Evolutionary conservation across 2,113 vertebrate genomes (phyloP), one percentile per base, ranked within the genome.

Genomic region (Limanda limanda): DNA sequence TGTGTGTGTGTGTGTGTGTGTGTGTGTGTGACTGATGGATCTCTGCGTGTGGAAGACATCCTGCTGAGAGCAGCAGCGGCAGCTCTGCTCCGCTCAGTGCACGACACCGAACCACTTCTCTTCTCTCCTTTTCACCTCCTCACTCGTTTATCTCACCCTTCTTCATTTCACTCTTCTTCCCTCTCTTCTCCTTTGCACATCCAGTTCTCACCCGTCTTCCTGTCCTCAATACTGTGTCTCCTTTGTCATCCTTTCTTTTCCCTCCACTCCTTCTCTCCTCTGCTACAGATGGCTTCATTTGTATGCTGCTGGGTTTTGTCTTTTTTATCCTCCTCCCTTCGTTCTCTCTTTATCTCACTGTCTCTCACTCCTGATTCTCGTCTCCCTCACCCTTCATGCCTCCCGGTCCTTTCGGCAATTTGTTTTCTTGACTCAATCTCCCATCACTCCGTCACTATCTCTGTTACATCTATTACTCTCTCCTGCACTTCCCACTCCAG

Each of bases 281-380:
- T 15, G 20, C 74, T 72, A 31, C 76, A 69, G 75, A 84, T 64
- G 79, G 68, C 76, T 90, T 85, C 66, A 82, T 93, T 88, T 89
- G 76, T 83, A 85, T 84, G 81, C 89, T 17, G 17, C 69, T 48
- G 57, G 42, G 14, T 66, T 69, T 11, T n/a, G 18, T 64, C 42
- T 47, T 75, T 73, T 63, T 54, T 57, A 27, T 23, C 24, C 13
- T 10, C 20, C 18, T 42, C 23, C 23, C 25, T 25, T 20, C 14
- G 21, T 23, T 21, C 13, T 66, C 45, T 20, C 18, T 71, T 68
- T 21, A 23, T 70, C 71, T 68, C 56, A 17, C 63, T 15, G 18
- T 68, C 71, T 87, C 61, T 67, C 68, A 65, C 58, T 73, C 31
- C 31, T 7, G 31, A 31, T 7, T 31, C 73, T 59, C 47, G 27